These are phyloP conservation scores for Polypedilum pembai DNA, from an alignment of 1,140 invertebrate genomes.

Conservation along the genomic window DNA sequence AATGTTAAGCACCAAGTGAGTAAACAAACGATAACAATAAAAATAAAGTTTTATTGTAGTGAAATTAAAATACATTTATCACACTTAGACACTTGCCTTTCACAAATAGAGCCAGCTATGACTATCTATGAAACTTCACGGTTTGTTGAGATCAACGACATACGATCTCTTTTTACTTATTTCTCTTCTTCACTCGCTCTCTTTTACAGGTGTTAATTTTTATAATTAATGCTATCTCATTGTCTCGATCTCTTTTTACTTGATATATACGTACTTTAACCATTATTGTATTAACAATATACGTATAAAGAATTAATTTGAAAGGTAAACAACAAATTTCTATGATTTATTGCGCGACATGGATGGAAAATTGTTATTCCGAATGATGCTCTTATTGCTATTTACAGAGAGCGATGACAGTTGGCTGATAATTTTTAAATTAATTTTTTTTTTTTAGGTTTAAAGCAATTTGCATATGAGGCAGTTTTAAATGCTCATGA, in stretches of 20 bases:
- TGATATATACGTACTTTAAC: background rate
- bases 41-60: background rate
- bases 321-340: slow-evolving; percentile 10
- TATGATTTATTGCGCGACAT: background rate
- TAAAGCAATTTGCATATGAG: background rate
- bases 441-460: background rate
- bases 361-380: background rate
- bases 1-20: background rate
- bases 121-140: background rate
- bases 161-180: background rate
- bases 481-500: background rate
- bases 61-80: slow-evolving; percentile 1
- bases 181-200: background rate
- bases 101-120: no score
- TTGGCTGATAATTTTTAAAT: background rate
- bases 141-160: background rate
- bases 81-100: background rate
- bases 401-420: background rate
- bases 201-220: slow-evolving; percentile 18
- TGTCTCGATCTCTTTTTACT: background rate
- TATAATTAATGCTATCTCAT: slow-evolving; percentile 10
- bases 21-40: background rate
- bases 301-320: background rate
- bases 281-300: background rate
- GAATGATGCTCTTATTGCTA: background rate